Evolutionary conservation across 2,888 invertebrate genomes (phyloP).

Genomic region (Villa cingulata): DNA sequence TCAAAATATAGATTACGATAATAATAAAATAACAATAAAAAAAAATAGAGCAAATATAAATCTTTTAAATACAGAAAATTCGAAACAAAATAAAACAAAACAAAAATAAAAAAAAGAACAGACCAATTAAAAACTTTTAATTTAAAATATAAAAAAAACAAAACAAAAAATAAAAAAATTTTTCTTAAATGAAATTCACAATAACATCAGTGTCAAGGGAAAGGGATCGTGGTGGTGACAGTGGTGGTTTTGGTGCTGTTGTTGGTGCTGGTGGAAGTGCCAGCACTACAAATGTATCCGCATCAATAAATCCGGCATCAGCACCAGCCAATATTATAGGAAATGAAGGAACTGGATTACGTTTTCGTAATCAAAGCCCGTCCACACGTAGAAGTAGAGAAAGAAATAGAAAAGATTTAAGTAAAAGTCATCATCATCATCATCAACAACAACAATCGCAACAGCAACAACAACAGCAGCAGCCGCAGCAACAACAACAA

Average conservation of each 20-base stretch:
- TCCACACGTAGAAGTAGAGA: constrained; percentile 34
- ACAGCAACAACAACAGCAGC: background rate
- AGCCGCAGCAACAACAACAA: background rate
- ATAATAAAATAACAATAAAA: no score
- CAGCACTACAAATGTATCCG: constrained; percentile 1
- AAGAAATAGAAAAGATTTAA: constrained; percentile 26
- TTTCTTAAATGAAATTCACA: background rate
- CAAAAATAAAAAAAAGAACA: no score
- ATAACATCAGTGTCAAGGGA: constrained; percentile 32
- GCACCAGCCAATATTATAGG: constrained; percentile 16
- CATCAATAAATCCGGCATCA: constrained; percentile 15
- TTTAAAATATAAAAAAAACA: background rate
- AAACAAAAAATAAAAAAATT: background rate
- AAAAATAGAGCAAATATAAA: no score
- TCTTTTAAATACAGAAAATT: no score
- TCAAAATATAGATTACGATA: no score
- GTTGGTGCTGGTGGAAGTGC: constrained; percentile 14
- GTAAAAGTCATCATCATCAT: constrained; percentile 29
- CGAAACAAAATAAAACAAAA: no score
- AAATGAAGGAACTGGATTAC: no score
- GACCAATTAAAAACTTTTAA: background rate
- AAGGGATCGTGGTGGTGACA: constrained; percentile 20
- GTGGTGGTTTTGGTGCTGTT: constrained; percentile 22
- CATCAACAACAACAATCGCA: no score
- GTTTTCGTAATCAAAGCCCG: constrained; percentile 36